Percentiles rank a stretch among this genome's conserved stretches.
Evolutionary conservation across 2,888 invertebrate species (phyloP).

Genomic region (Enchytraeus crypticus): DNA sequence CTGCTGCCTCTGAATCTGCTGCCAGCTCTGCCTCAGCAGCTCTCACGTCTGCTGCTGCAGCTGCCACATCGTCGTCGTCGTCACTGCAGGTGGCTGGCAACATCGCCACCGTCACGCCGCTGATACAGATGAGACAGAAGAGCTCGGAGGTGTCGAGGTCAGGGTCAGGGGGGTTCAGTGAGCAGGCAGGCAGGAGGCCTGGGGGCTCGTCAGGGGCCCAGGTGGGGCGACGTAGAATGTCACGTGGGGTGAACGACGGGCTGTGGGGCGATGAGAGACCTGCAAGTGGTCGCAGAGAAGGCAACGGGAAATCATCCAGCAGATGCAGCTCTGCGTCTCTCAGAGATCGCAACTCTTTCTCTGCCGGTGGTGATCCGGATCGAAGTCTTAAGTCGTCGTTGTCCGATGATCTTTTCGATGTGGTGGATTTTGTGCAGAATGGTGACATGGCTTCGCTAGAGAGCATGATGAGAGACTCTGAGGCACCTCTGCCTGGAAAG

Average conservation of each 20-base stretch:
- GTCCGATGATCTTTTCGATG: background rate
- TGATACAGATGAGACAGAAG: conserved; percentile 11
- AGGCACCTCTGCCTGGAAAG: background rate
- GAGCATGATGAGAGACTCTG: background rate
- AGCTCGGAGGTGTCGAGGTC: background rate
- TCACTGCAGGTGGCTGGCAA: conserved; percentile 6
- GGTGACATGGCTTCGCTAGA: background rate
- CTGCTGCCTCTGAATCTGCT: background rate
- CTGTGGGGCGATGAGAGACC: background rate
- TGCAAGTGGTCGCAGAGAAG: background rate
- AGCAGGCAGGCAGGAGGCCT: background rate
- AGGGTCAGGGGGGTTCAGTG: background rate
- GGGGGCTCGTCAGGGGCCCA: background rate
- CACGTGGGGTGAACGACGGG: background rate
- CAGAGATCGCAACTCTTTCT: background rate
- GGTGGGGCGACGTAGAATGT: background rate
- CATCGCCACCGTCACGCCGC: conserved; percentile 15
- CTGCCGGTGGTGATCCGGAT: no score
- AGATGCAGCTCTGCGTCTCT: background rate
- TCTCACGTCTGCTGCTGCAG: background rate
- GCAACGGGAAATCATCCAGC: background rate
- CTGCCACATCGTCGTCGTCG: conserved; percentile 10
- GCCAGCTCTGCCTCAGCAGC: background rate
- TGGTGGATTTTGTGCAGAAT: background rate
- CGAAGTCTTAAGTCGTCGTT: no score